Percentiles rank a stretch among this genome's conserved stretches.
These are phyloP conservation scores for Lordiphosa andalusiaca DNA, from an alignment of 2,888 invertebrate species.

Conservation along the genomic window DNA sequence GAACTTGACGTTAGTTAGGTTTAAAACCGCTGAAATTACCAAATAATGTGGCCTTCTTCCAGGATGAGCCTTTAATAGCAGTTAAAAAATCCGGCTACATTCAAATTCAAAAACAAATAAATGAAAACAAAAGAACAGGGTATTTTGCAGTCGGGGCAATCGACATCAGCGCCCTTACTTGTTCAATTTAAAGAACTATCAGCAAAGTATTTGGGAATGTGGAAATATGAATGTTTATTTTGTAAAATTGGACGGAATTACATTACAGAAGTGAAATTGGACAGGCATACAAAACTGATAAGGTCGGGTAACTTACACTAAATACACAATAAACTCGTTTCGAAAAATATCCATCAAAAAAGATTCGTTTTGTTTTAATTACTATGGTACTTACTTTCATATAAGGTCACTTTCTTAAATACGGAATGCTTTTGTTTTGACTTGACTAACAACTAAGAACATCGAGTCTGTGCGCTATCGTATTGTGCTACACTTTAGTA, in stretches of 20 bases:
- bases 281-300: slow-evolving; percentile 36
- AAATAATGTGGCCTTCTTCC: too few relatives aligned
- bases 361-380: slow-evolving; percentile 30
- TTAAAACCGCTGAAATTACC: too few relatives aligned
- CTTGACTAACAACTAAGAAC: slow-evolving; percentile 35
- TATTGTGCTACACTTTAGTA: slow-evolving; percentile 33
- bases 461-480: slow-evolving; percentile 59
- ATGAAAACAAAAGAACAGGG: too few relatives aligned
- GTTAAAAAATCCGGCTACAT: too few relatives aligned
- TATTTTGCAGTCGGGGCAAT: too few relatives aligned
- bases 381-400: slow-evolving; percentile 56
- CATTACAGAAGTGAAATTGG: slow-evolving; percentile 33
- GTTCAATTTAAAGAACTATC: neutral
- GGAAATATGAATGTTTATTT: slow-evolving; percentile 27
- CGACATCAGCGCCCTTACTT: too few relatives aligned
- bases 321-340: slow-evolving; percentile 32
- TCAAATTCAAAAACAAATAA: too few relatives aligned
- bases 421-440: slow-evolving; percentile 57
- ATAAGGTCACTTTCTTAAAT: slow-evolving; percentile 70
- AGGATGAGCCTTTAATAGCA: too few relatives aligned
- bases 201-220: neutral
- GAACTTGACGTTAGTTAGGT: too few relatives aligned
- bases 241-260: slow-evolving; percentile 53
- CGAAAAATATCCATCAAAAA: slow-evolving; percentile 41
- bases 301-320: neutral